phyloP scores from a whole-genome alignment of 2,888 invertebrate genomes.

The Drosophila quinaria region DNA sequence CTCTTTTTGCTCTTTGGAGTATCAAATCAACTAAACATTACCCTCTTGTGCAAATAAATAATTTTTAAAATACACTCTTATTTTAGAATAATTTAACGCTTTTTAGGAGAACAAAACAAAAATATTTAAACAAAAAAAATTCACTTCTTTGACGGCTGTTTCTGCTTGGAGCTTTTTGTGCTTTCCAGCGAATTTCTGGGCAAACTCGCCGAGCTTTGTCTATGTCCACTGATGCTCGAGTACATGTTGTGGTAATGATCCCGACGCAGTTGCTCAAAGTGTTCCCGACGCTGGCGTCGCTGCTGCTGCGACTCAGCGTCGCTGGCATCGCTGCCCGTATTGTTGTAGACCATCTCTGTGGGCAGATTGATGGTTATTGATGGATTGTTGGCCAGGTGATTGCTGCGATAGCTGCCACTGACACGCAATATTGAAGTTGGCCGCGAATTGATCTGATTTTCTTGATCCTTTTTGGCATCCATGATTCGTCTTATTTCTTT shows the following conservation, averaged over 20 bases:
- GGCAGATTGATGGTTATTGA: slow-evolving; percentile 54
- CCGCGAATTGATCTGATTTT: neutral
- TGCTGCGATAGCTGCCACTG: slow-evolving; percentile 41
- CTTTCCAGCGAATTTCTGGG: neutral
- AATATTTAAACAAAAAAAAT: neutral
- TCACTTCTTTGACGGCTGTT: slow-evolving; percentile 6
- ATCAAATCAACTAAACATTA: neutral
- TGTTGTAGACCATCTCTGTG: neutral
- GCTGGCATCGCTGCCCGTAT: slow-evolving; percentile 30
- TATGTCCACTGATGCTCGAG: slow-evolving; percentile 4
- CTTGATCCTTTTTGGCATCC: slow-evolving; percentile 19
- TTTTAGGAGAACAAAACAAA: neutral
- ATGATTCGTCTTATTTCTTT: slow-evolving; percentile 3
- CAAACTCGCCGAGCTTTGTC: neutral
- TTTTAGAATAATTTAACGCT: neutral
- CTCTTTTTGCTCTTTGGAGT: neutral
- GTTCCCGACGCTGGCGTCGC: slow-evolving; percentile 32
- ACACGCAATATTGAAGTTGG: slow-evolving; percentile 40
- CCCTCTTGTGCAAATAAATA: neutral
- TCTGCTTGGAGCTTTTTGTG: slow-evolving; percentile 4
- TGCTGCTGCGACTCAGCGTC: slow-evolving; percentile 35
- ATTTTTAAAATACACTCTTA: neutral
- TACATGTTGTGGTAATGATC: slow-evolving; percentile 63
- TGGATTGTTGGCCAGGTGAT: slow-evolving; percentile 17
- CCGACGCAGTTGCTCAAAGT: slow-evolving; percentile 59